Percentiles rank a stretch among this genome's conserved stretches.
These are phyloP conservation scores for Ambastaia sidthimunki DNA, from an alignment of 2,797 vertebrate species.

Conservation along the genomic window DNA sequence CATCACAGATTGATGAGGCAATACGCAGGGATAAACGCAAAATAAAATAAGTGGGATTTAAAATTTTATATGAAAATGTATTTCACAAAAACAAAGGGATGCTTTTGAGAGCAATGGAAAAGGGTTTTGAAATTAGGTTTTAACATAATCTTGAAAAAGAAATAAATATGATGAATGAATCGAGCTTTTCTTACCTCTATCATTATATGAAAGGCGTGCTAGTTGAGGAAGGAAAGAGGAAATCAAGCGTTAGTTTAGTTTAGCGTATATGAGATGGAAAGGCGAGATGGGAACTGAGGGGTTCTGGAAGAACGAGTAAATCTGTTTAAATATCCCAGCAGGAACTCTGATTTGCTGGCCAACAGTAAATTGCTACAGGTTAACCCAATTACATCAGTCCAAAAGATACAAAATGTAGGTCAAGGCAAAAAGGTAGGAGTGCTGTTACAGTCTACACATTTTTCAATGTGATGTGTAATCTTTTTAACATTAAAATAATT, in stretches of 20 bases:
- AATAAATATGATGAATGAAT: constrained; percentile 60
- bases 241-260: constrained; percentile 79
- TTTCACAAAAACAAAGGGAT: constrained; percentile 40
- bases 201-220: constrained; percentile 99
- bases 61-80: constrained; percentile 35
- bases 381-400: neutral
- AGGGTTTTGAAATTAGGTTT: constrained; percentile 26
- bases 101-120: constrained; percentile 26
- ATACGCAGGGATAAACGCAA: constrained; percentile 54
- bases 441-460: neutral
- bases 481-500: neutral
- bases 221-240: constrained; percentile 83
- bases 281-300: constrained; percentile 56
- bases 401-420: neutral
- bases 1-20: constrained; percentile 37
- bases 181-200: constrained; percentile 91
- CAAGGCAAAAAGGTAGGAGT: neutral
- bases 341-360: constrained; percentile 9
- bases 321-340: constrained; percentile 21
- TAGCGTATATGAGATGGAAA: constrained; percentile 74
- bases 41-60: constrained; percentile 40
- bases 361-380: neutral
- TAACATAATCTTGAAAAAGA: constrained; percentile 28
- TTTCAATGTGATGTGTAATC: neutral
- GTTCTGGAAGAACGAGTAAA: constrained; percentile 53